Conservation (phyloP, 2,888 invertebrate species). For the Dendrolimus pini region DNA sequence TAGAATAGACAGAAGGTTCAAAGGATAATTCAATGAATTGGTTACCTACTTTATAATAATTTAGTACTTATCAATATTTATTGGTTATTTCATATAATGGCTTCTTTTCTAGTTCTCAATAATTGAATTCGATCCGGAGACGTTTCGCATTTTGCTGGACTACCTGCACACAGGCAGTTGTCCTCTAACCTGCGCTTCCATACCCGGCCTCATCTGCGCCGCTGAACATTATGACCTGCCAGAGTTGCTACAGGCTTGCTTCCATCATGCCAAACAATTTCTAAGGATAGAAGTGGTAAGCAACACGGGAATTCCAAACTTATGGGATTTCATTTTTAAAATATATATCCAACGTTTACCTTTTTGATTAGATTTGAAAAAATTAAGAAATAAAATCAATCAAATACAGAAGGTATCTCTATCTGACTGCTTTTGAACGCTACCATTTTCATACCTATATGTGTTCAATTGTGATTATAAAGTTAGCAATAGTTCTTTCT, state of each 20-base stretch:
- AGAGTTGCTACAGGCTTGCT: slow-evolving; percentile 94
- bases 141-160: slow-evolving; percentile 92
- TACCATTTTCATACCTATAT: no score
- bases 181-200: slow-evolving; percentile 92
- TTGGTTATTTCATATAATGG: no score
- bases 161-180: slow-evolving; percentile 96
- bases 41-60: no score
- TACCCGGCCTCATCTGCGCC: slow-evolving; percentile 94
- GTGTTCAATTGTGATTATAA: no score
- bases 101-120: slow-evolving; percentile 86
- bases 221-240: slow-evolving; percentile 96
- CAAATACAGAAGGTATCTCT: no score
- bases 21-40: no score
- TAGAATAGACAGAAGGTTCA: no score
- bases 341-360: background rate
- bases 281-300: slow-evolving; percentile 92
- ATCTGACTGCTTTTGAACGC: no score
- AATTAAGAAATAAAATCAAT: no score
- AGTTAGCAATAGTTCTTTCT: no score
- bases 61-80: no score
- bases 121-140: slow-evolving; percentile 96
- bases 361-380: background rate
- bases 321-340: no score
- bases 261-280: slow-evolving; percentile 96
- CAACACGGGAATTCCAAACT: background rate